Base-by-base conservation (phyloP, 2,113 vertebrate genomes). In the Rynchops niger region DNA sequence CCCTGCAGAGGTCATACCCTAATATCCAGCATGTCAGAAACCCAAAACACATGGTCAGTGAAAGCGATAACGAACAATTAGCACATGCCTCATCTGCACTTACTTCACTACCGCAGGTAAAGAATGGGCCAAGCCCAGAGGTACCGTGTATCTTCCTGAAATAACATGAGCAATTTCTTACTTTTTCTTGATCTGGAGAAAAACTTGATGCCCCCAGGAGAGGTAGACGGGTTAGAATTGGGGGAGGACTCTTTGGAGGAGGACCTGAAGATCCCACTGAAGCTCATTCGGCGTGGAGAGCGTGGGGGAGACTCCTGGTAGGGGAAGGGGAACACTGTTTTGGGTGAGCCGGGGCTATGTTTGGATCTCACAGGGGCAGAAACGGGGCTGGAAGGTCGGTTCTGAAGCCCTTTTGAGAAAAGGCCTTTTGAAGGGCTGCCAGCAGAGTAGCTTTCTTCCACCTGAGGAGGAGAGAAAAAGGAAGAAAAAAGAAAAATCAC, bases 201-300 rank as follows among this genome's bases (percentile, higher is more conserved):
- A 97, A 99, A 98, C 97, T 99, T 98, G 97, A 99, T 98, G 97
- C 98, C 98, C 76, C 98, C 98, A 19, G 99, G 98, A 27, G 99
- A 99, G 86, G 99, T 98, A 82, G 99, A 99, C 9, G 98, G 96
- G 85, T 98, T 98, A 94, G 98, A 98, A 95, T 38, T 98, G 94
- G 96, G 98, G 86, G 97, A 98, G 4, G 98, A 99, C 42, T 99
- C 99, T 97, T 98, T 99, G 97, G 99, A 99, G 9, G 99, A 98
- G 7, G 98, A 99, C 91, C 98, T 98, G 97, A 99, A 99, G 97
- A 99, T 99, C 65, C 99, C 99, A 27, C 98, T 99, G 98, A 99
- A 99, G 97, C 99, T 99, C 98, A 99, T 98, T 77, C 99, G 99
- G 34, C 99, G 99, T 9, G 98, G 98, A 11, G 99, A 98, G 88